Evolutionary conservation across 2,797 vertebrate genomes (phyloP).

Genomic region (Astyanax mexicanus): DNA sequence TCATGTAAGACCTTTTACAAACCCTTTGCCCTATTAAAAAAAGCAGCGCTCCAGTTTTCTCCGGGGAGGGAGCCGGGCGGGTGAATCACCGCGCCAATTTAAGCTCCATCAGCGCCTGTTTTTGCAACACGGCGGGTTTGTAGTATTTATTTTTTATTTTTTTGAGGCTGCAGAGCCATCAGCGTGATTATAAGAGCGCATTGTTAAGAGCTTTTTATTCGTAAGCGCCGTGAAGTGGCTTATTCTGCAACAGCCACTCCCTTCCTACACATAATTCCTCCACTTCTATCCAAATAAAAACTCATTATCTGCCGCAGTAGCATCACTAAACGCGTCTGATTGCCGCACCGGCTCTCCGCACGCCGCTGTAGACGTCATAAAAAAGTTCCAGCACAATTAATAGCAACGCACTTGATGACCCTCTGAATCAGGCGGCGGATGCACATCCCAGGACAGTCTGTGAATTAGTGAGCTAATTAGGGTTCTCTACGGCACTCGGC

Average conservation of each 20-base stretch:
- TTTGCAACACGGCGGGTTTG: not conserved
- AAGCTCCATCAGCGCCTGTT: not conserved
- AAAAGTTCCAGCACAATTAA: not conserved
- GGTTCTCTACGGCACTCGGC: not conserved
- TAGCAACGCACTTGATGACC: not conserved
- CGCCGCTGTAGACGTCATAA: not conserved
- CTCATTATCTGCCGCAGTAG: not conserved
- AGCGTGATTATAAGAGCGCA: not conserved
- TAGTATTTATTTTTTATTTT: too few relatives aligned
- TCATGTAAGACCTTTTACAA: conserved; percentile 1
- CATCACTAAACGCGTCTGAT: not conserved
- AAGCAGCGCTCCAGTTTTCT: not conserved
- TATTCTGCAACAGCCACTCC: not conserved
- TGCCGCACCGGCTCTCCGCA: not conserved
- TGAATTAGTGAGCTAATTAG: not conserved
- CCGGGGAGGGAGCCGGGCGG: not conserved
- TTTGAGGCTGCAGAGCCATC: not conserved
- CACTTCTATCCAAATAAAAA: not conserved
- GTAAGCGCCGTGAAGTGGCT: not conserved
- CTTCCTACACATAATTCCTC: not conserved
- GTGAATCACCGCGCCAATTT: not conserved
- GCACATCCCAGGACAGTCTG: not conserved
- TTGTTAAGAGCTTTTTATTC: not conserved
- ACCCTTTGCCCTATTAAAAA: not conserved
- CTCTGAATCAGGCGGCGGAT: not conserved